Evolutionary conservation across 1,140 invertebrate genomes (phyloP).

Genomic region (Megalopta genalis): DNA sequence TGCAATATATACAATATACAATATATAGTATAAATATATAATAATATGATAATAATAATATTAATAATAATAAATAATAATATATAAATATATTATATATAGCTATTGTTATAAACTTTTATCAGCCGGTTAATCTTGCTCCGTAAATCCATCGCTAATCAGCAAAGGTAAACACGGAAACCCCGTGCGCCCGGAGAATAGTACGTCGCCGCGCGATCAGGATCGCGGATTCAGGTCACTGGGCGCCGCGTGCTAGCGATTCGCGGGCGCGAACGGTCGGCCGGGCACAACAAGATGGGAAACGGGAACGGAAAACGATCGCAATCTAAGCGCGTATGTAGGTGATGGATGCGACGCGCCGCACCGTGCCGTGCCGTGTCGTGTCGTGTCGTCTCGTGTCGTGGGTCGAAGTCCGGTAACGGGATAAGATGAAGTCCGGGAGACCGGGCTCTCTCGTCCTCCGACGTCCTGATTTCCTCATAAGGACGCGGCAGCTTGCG

Average conservation of each 20-base stretch:
- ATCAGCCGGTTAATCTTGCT: no score
- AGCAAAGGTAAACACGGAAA: no score
- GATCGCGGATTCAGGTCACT: constrained; percentile 25
- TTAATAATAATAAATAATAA: no score
- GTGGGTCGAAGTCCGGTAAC: constrained; percentile 50
- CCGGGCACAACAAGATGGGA: constrained; percentile 32
- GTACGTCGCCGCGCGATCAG: no score
- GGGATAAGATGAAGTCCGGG: constrained; percentile 52
- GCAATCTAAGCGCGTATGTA: constrained; percentile 57
- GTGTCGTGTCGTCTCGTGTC: neutral
- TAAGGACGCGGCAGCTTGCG: constrained; percentile 38
- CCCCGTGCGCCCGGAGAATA: no score
- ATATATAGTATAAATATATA: no score
- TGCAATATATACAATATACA: no score
- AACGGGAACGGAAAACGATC: constrained; percentile 58
- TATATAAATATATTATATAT: no score
- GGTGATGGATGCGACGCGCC: constrained; percentile 50
- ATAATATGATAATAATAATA: no score
- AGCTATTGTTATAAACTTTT: no score
- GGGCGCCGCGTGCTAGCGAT: neutral
- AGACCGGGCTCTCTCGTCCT: constrained; percentile 38
- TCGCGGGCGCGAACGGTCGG: constrained; percentile 15
- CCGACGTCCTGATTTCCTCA: constrained; percentile 54
- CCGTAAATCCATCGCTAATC: no score
- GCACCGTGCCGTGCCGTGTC: neutral